These are phyloP conservation scores for Laticauda colubrina DNA, from an alignment of 2,113 vertebrate species.

Conservation along the genomic window DNA sequence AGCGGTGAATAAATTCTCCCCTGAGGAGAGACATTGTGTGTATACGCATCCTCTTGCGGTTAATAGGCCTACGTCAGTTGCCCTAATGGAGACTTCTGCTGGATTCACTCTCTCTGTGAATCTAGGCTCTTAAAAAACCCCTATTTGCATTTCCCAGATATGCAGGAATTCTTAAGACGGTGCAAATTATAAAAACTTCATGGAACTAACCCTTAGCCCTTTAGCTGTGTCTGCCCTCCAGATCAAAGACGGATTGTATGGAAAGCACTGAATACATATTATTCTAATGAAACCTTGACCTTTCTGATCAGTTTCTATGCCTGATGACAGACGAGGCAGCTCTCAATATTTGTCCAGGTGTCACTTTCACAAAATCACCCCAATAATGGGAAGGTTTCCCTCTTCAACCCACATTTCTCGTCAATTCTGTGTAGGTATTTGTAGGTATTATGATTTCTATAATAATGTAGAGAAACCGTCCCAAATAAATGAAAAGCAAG, in stretches of 20 bases:
- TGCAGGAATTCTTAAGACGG: not conserved
- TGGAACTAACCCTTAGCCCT: not conserved
- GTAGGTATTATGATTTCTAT: constrained; percentile 54
- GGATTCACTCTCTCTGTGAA: not conserved
- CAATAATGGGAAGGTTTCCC: constrained; percentile 71
- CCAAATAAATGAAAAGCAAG: constrained; percentile 58
- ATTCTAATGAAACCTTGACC: constrained; percentile 60
- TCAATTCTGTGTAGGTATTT: constrained; percentile 64
- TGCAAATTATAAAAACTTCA: not conserved
- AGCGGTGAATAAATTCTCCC: not conserved
- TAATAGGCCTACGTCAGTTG: not conserved
- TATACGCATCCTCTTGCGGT: not conserved
- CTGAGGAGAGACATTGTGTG: not conserved
- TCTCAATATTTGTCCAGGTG: constrained; percentile 83
- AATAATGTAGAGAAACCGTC: constrained; percentile 64
- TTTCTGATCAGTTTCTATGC: constrained; percentile 77
- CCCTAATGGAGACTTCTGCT: not conserved
- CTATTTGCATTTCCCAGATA: not conserved
- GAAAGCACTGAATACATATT: constrained; percentile 27
- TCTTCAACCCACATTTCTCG: constrained; percentile 64
- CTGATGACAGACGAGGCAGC: constrained; percentile 80
- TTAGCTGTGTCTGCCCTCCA: not conserved
- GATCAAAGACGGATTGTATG: constrained; percentile 12
- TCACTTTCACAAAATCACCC: constrained; percentile 73
- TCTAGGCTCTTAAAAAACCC: not conserved